Evolutionary conservation across 2,113 vertebrate species (phyloP), one percentile per base, ranked within the genome.

Genomic region (Procavia capensis): DNA sequence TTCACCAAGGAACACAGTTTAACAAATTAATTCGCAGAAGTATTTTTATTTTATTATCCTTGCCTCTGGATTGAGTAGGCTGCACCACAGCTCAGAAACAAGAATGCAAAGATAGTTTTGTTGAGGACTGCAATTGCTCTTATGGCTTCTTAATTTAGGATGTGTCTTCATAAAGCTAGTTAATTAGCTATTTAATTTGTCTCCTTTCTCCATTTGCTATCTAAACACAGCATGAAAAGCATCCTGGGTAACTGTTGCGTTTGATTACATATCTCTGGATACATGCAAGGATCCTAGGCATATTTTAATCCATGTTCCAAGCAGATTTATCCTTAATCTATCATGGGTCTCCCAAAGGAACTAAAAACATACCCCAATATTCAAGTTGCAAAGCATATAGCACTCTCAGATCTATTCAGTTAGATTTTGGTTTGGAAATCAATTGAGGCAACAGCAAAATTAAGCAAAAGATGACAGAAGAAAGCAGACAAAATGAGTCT

Each of bases 341-440:
- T 39, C 61, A 11, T 13, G 36, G 17, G 31, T 4, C 10, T 87
- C 39, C 90, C 76, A 96, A 79, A 93, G 59, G 43, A 94, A 8
- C n/a, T 31, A 76, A 64, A 84, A 74, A 29, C 0, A 1, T 27
- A 59, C 20, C 31, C 16, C 6, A 85, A 7, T 16, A 61, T 63
- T 54, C 27, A 80, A 64, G 22, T 3, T 84, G 50, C 24, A 86
- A 27, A 81, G 25, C 34, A 17, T n/a, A 5, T n/a, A 54, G 43
- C 80, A 24, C 5, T 92, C 19, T 85, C 41, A 68, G 29, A 76
- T 20, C 68, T 86, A 34, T 36, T 93, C 63, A 91, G 4, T 79
- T 89, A 50, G 16, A 82, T 93, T 96, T 92, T 90, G 50, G 16
- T 85, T 72, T 95, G 24, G 14, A 9, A 85, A 45, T 29, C 4